Percentiles rank a stretch among this genome's conserved stretches.
Evolutionary conservation across 2,113 vertebrate species (phyloP).

Genomic region (Trichomycterus rosablanca): DNA sequence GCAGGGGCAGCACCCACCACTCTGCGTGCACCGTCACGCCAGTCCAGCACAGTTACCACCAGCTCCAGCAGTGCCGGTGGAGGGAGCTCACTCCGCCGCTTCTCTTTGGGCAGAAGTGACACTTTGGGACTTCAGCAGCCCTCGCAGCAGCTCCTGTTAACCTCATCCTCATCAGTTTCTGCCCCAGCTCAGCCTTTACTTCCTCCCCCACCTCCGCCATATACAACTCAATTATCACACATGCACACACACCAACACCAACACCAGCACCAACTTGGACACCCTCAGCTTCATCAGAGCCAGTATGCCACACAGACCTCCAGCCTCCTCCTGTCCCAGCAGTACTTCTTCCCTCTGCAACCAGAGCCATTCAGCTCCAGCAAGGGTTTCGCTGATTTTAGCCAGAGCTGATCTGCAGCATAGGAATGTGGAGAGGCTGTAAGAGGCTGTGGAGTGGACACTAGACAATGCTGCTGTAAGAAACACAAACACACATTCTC

Average conservation of each 20-base stretch:
- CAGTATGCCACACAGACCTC: slow-evolving; percentile 69
- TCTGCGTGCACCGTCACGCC: slow-evolving; percentile 82
- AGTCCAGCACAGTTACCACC: slow-evolving; percentile 89
- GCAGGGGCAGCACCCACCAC: slow-evolving; percentile 66
- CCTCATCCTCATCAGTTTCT: slow-evolving; percentile 54
- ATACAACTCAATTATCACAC: slow-evolving; percentile 71
- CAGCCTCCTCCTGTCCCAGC: slow-evolving; percentile 80
- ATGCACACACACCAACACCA: slow-evolving; percentile 43
- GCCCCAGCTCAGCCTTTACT: slow-evolving; percentile 51
- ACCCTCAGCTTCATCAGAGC: slow-evolving; percentile 54
- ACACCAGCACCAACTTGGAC: slow-evolving; percentile 59
- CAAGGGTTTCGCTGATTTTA: slow-evolving; percentile 83
- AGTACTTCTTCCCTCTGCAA: slow-evolving; percentile 85
- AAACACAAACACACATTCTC: neutral
- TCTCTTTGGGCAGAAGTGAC: slow-evolving; percentile 79
- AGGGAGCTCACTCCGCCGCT: slow-evolving; percentile 75
- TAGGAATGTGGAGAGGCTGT: slow-evolving; percentile 1
- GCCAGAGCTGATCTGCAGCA: slow-evolving; percentile 73
- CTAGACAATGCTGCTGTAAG: slow-evolving; percentile 17
- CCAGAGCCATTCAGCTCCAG: slow-evolving; percentile 74
- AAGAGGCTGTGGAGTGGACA: neutral
- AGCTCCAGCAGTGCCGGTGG: slow-evolving; percentile 84
- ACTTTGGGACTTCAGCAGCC: slow-evolving; percentile 55
- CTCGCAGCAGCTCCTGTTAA: slow-evolving; percentile 36
- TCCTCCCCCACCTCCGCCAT: slow-evolving; percentile 76